phyloP scores from a whole-genome alignment of 2,888 invertebrate genomes.

The Caenorhabditis auriculariae region DNA sequence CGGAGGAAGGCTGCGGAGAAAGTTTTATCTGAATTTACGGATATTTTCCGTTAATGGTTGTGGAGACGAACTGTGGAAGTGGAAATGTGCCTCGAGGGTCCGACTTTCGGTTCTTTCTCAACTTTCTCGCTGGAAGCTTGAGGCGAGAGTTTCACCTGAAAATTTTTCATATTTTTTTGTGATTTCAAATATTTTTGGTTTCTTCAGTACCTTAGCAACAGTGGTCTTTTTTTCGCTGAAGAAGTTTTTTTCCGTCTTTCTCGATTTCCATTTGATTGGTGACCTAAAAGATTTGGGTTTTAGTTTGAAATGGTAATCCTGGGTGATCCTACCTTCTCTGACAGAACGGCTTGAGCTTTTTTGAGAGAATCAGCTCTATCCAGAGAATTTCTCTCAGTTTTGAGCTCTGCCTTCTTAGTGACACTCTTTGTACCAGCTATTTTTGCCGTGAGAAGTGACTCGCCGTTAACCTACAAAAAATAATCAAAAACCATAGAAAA shows the following conservation, averaged over 20 bases:
- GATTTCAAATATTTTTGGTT: too few species aligned
- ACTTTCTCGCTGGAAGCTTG: slow-evolving; percentile 22
- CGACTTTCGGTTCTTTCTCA: too few species aligned
- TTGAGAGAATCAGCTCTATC: slow-evolving; percentile 26
- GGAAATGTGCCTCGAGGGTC: too few species aligned
- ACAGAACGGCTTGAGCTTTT: slow-evolving; percentile 16
- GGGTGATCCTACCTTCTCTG: slow-evolving; percentile 30
- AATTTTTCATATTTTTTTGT: background rate
- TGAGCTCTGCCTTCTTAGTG: slow-evolving; percentile 24
- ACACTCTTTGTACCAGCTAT: slow-evolving; percentile 17
- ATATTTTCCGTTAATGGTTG: too few species aligned
- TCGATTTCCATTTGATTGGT: slow-evolving; percentile 13
- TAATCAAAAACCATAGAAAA: background rate
- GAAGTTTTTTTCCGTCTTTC: slow-evolving; percentile 21
- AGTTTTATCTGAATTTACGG: too few species aligned
- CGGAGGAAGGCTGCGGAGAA: too few species aligned
- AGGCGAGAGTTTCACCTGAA: slow-evolving; percentile 20
- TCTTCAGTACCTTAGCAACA: too few species aligned
- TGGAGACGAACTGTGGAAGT: too few species aligned
- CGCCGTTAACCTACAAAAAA: slow-evolving; percentile 23
- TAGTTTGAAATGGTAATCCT: background rate
- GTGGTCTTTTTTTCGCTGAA: too few species aligned
- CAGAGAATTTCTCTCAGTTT: slow-evolving; percentile 17
- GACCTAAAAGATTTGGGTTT: slow-evolving; percentile 2
- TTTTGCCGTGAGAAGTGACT: slow-evolving; percentile 15